Base-by-base conservation (phyloP, 1,140 invertebrate species). In the Euglossa dilemma region DNA sequence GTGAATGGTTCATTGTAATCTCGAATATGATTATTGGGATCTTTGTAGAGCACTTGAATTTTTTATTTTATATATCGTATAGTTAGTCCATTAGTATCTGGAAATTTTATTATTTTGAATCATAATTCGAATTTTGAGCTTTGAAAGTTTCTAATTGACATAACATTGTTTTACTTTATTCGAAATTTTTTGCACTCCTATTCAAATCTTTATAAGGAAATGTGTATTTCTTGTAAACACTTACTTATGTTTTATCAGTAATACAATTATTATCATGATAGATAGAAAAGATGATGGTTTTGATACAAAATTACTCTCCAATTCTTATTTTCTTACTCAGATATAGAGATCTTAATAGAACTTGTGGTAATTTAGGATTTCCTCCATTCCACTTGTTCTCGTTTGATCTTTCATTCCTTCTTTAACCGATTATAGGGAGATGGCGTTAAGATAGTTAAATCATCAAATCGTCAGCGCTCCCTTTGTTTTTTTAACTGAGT, bases 401-500 rank as follows among this genome's bases (percentile, higher is more conserved):
- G 12, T 52, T 18, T 64, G 0, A 63, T 50, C 45, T 47, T 47
- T 69, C 1, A 18, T 69, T 50, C 16, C 7, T 69, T 50, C n/a
- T 8, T 28, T 45, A 25, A 25, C 47, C n/a, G 18, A 45, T 25
- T 52, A n/a, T 9, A 11, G 2, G 5, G 5, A 70, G n/a, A 28
- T n/a, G 12, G 52, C 6, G 56, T 25, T 72, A 20, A 8, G 16
- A 72, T 25, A 18, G 16, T 9, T 18, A 20, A 7, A 73, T 25
- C 20, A 12, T 56, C 11, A 2, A 59, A 59, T 45, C n/a, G 12
- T 57, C 16, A 2, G 18, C 5, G 12, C 23, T 66, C 66, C 4
- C 12, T 80, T 28, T 2, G n/a, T 74, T 43, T 56, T 71, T 50
- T 63, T 45, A 56, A 82, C 43, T 11, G 23, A 67, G 20, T 28